These are phyloP conservation scores for Hippoglossus hippoglossus DNA, from an alignment of 2,797 vertebrate genomes.

Conservation along the genomic window DNA sequence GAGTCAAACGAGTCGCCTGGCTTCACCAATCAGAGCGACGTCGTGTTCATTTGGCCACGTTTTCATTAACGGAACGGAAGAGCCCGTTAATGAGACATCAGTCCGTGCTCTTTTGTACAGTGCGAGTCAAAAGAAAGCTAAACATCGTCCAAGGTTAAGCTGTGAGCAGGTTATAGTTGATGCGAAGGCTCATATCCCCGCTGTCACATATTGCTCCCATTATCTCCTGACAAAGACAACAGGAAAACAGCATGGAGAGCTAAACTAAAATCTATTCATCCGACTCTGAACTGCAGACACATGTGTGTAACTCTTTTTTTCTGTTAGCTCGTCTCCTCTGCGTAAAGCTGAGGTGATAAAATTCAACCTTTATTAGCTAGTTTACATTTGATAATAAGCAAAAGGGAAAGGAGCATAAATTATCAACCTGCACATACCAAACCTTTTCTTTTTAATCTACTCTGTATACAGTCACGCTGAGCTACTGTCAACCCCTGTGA, in stretches of 20 bases:
- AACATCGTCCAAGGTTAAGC: conserved; percentile 70
- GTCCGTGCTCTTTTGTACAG: conserved; percentile 52
- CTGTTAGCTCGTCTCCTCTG: not conserved
- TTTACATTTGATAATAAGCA: conserved; percentile 6
- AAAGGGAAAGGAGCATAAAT: not conserved
- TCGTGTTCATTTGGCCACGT: conserved; percentile 57
- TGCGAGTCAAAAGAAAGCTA: conserved; percentile 61
- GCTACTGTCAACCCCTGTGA: not conserved
- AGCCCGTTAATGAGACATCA: conserved; percentile 64
- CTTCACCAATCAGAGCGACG: conserved; percentile 51
- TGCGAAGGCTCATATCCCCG: conserved; percentile 33
- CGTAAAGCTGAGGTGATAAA: conserved; percentile 2
- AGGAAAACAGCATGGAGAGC: conserved; percentile 10
- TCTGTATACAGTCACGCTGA: not conserved
- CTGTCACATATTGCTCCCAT: conserved; percentile 24
- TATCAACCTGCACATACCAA: too few species aligned
- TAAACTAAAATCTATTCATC: conserved; percentile 26
- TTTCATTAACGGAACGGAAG: conserved; percentile 71
- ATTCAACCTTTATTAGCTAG: conserved; percentile 1
- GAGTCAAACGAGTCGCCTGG: conserved; percentile 62
- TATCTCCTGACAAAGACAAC: conserved; percentile 35
- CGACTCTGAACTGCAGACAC: not conserved
- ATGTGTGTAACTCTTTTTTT: not conserved
- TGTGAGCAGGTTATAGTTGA: conserved; percentile 69
- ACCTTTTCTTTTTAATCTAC: not conserved